A percentile compares a stretch with the other conserved stretches of the same genome.
These are phyloP conservation scores for Tapirus indicus DNA, from an alignment of 2,797 vertebrate genomes.

Conservation along the genomic window DNA sequence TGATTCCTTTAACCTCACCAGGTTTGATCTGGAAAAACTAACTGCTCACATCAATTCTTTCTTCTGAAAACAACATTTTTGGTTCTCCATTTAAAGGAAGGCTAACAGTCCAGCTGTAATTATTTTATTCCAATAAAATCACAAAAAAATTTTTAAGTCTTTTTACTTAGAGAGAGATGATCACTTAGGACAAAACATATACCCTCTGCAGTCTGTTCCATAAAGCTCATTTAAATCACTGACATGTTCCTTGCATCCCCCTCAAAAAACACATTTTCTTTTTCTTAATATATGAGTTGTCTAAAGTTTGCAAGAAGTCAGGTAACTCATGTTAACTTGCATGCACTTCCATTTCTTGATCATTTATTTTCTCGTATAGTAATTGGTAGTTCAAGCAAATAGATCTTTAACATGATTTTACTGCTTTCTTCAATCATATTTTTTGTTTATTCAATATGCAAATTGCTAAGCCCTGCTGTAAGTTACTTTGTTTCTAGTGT, in stretches of 20 bases:
- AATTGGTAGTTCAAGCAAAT: not conserved
- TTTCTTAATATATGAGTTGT: not conserved
- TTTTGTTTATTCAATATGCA: not conserved
- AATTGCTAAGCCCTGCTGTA: not conserved
- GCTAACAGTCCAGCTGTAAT: not conserved
- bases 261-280: not conserved
- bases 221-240: not conserved
- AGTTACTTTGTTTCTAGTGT: not conserved
- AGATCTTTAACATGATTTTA: not conserved
- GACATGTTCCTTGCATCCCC: not conserved
- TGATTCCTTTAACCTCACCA: slow-evolving; percentile 38
- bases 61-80: not conserved
- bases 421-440: not conserved
- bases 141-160: not conserved
- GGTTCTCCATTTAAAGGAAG: not conserved
- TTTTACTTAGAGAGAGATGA: not conserved
- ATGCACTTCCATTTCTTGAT: not conserved
- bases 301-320: not conserved
- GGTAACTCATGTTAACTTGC: not conserved
- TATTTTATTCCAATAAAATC: not conserved
- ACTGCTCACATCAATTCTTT: not conserved
- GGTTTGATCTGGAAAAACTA: slow-evolving; percentile 17
- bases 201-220: not conserved
- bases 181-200: not conserved
- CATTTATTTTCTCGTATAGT: slow-evolving; percentile 14